These are phyloP conservation scores for Potamarius usumacintae DNA, from an alignment of 2,113 vertebrate species.

Conservation along the genomic window DNA sequence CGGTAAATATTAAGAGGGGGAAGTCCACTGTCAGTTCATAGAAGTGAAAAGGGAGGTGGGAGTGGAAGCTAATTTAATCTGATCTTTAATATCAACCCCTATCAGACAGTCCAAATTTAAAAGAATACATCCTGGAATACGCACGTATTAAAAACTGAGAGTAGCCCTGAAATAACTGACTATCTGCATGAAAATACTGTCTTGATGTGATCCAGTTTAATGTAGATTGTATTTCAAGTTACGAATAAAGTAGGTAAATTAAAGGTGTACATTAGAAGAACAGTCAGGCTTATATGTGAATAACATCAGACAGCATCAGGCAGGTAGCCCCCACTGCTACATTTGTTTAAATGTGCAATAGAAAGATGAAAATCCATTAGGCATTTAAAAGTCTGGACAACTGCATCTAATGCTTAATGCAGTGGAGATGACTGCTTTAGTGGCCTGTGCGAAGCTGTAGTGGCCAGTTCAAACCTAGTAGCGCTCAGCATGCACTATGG, in stretches of 20 bases:
- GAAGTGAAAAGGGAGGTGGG: slow-evolving; percentile 30
- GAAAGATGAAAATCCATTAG: slow-evolving; percentile 1
- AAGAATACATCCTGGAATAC: not conserved
- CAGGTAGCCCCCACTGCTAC: not conserved
- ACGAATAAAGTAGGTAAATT: not conserved
- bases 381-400: not conserved
- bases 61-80: slow-evolving; percentile 29
- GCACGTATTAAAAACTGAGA: not conserved
- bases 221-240: not conserved
- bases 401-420: not conserved
- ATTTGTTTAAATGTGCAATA: not conserved
- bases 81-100: slow-evolving; percentile 3
- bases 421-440: not conserved
- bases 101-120: slow-evolving; percentile 21
- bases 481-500: not conserved
- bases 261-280: not conserved
- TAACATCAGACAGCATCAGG: not conserved
- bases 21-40: slow-evolving; percentile 53
- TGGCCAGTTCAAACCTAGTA: slow-evolving; percentile 19
- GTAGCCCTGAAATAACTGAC: not conserved
- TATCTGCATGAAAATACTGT: not conserved
- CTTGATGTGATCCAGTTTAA: not conserved
- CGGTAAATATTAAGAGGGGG: slow-evolving; percentile 55
- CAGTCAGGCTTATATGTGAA: not conserved
- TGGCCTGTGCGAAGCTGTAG: not conserved